These are phyloP conservation scores for Eupeodes luniger DNA, from an alignment of 2,888 invertebrate genomes.

Conservation along the genomic window DNA sequence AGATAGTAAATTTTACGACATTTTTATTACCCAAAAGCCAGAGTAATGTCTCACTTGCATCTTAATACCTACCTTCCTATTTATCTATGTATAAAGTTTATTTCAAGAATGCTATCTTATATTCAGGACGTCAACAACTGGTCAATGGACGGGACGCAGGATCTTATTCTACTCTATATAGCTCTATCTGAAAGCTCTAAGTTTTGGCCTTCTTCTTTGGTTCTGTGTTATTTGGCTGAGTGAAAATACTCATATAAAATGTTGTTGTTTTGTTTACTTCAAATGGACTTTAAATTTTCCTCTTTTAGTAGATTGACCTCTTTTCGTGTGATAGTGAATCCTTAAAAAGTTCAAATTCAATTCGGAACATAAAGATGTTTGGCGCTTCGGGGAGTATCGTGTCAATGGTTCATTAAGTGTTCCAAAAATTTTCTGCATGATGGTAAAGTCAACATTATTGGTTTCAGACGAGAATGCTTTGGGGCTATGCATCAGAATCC, in stretches of 20 bases:
- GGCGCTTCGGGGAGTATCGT: not conserved
- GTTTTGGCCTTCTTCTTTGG: conserved; percentile 22
- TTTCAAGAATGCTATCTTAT: not conserved
- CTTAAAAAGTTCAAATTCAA: not conserved
- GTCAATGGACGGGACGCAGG: conserved; percentile 1
- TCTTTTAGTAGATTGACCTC: not conserved
- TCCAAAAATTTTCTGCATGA: conserved; percentile 8
- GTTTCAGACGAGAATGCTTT: conserved; percentile 12
- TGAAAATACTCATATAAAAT: conserved; percentile 12
- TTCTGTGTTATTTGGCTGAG: conserved; percentile 11
- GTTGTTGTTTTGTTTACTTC: conserved; percentile 42
- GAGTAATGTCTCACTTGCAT: conserved; percentile 51
- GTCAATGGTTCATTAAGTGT: conserved; percentile 38
- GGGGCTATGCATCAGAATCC: not conserved
- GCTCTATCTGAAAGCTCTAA: not conserved
- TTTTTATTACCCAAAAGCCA: conserved; percentile 63
- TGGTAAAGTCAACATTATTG: conserved; percentile 10
- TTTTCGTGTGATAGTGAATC: not conserved
- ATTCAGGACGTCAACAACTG: conserved; percentile 26
- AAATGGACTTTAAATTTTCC: conserved; percentile 46
- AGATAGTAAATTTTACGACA: conserved; percentile 60
- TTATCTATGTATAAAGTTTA: not conserved
- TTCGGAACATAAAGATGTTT: conserved; percentile 4
- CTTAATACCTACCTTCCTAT: not conserved
- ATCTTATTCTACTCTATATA: not conserved